Evolutionary conservation across 2,797 vertebrate genomes (phyloP).

Genomic region (Poecilia wingei): DNA sequence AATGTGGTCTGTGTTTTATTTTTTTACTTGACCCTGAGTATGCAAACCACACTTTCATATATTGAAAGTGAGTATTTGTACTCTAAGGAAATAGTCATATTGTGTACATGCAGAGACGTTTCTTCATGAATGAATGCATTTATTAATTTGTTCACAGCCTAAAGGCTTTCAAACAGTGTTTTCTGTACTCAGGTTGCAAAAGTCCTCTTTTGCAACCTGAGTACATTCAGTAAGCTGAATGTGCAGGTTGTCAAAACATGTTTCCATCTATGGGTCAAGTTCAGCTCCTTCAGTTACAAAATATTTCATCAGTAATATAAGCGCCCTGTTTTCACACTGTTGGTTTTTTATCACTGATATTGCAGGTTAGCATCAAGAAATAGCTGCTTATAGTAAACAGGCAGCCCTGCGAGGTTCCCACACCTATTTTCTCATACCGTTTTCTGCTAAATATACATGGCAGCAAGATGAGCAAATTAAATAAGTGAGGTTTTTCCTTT

Average conservation of each 20-base stretch:
- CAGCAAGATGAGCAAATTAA: not conserved
- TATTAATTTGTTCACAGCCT: not conserved
- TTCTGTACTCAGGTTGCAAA: not conserved
- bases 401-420: no score
- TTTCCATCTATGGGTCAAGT: not conserved
- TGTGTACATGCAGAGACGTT: not conserved
- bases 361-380: not conserved
- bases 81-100: not conserved
- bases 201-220: not conserved
- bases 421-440: conserved; percentile 2
- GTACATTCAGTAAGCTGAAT: not conserved
- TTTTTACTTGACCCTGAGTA: conserved; percentile 11
- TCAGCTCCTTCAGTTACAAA: not conserved
- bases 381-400: no score
- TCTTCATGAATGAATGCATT: not conserved
- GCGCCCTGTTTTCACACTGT: not conserved
- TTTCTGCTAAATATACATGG: not conserved
- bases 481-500: conserved; percentile 1
- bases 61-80: conserved; percentile 19
- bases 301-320: not conserved
- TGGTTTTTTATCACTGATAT: not conserved
- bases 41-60: conserved; percentile 16
- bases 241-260: not conserved
- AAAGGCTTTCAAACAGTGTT: not conserved
- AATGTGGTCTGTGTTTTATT: conserved; percentile 22